Evolutionary conservation across 2,113 vertebrate species (phyloP).

Genomic region (Sorex araneus): DNA sequence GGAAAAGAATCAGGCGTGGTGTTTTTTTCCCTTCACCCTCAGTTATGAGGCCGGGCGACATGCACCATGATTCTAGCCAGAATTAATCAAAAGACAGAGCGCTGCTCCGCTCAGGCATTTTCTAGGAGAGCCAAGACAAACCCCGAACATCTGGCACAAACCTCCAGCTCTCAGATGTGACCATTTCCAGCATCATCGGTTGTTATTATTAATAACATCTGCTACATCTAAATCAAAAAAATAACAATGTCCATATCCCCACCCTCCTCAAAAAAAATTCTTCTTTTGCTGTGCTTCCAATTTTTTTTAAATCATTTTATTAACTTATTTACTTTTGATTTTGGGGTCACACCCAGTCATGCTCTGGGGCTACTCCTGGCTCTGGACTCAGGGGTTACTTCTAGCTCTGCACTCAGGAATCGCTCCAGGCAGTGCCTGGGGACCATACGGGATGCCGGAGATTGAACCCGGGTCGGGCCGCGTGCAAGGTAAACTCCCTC

Average conservation of each 20-base stretch:
- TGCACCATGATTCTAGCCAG: neutral
- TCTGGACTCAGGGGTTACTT: too few species aligned
- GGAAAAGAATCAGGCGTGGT: too few species aligned
- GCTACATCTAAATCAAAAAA: slow-evolving; percentile 39
- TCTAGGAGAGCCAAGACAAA: neutral
- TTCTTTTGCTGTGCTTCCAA: slow-evolving; percentile 9
- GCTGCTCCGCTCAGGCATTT: neutral
- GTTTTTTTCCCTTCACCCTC: neutral
- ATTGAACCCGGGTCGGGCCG: too few species aligned
- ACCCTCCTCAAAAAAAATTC: neutral
- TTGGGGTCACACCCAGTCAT: too few species aligned
- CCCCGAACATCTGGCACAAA: neutral
- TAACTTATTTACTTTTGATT: too few species aligned
- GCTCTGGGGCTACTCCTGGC: too few species aligned
- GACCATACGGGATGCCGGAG: too few species aligned
- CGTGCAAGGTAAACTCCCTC: too few species aligned
- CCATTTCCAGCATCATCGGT: neutral
- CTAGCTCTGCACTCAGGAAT: too few species aligned
- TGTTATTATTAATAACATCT: slow-evolving; percentile 26
- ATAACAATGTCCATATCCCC: slow-evolving; percentile 10
- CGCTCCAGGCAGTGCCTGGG: too few species aligned
- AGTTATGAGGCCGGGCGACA: neutral
- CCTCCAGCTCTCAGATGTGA: neutral
- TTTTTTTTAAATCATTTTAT: slow-evolving; percentile 36
- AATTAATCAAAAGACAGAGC: neutral